phyloP scores from a whole-genome alignment of 2,797 vertebrate genomes.

The Anomalospiza imberbis region DNA sequence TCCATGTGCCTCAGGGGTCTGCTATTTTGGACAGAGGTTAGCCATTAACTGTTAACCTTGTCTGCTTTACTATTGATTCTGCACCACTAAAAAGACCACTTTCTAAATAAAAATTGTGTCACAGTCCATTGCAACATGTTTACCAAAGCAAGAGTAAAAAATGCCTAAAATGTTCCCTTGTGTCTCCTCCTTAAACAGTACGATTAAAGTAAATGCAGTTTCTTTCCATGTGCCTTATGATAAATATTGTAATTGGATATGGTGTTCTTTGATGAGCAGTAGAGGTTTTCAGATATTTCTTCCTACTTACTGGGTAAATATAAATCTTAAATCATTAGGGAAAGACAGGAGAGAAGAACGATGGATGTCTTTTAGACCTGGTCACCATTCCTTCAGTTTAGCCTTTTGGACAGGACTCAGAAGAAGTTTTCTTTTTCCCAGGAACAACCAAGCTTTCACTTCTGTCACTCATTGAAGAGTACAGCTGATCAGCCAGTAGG shows the following conservation, averaged over 20 bases:
- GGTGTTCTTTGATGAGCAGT: background rate
- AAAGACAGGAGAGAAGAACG: background rate
- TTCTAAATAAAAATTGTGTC: slow-evolving; percentile 15
- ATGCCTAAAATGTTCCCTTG: background rate
- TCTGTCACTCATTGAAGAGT: rapidly evolving
- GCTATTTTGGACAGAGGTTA: slow-evolving; percentile 67
- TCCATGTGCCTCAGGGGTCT: slow-evolving; percentile 53
- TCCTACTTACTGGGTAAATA: background rate
- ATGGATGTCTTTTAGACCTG: background rate
- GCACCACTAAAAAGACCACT: slow-evolving; percentile 13
- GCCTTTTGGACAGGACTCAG: background rate
- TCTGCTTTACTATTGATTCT: slow-evolving; percentile 78
- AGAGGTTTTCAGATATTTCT: background rate
- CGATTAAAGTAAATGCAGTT: background rate
- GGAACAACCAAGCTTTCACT: background rate
- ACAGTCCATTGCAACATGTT: background rate
- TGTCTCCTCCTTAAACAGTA: background rate
- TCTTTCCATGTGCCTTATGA: background rate
- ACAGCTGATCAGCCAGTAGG: background rate
- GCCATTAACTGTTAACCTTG: slow-evolving; percentile 74
- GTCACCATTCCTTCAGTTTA: background rate
- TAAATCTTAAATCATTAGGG: background rate
- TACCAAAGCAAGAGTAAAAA: background rate
- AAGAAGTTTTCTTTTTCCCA: background rate
- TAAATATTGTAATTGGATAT: background rate